Evolutionary conservation across 2,797 vertebrate genomes (phyloP), one percentile per base, ranked within the genome.

Genomic region (Euthynnus affinis): DNA sequence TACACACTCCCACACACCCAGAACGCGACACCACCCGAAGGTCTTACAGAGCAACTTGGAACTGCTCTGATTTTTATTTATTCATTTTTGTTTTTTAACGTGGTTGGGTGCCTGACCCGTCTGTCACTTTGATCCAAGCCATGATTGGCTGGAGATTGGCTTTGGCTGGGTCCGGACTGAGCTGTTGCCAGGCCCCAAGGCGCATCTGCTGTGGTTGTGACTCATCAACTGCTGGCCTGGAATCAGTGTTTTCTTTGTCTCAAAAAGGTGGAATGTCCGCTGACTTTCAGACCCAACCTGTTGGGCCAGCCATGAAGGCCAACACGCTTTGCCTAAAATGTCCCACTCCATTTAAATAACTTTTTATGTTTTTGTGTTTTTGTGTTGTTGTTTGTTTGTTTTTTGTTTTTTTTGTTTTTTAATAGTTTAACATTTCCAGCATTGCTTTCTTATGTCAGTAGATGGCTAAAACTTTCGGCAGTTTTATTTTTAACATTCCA

Each of bases 211-310:
- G 29, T 3, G 42, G 74, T 42, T 52, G 62, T 91, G 92, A 93
- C 80, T 92, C 88, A 92, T 88, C 75, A 70, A 5, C 82, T 72
- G 74, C 82, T 91, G 82, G 80, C 81, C 81, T 81, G 63, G 80
- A 78, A 60, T 91, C 85, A 71, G 65, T 88, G 79, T 91, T 90
- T 76, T 82, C 87, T 92, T 90, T 90, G 90, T 93, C 76, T 92
- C 61, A 67, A 87, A 87, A 74, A 87, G 72, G 87, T 86, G 85
- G 90, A 92, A 92, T 70, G 87, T 84, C 80, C 56, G 34, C 85
- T 81, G 87, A 85, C 82, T 88, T 89, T 90, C 85, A 91, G 71
- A 92, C 75, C 76, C 74, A 85, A 93, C 90, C 91, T 89, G 92
- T 92, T 82, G 15, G 66, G 63, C 87, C 76, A 32, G 89, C 60